Conservation (phyloP, 1,140 invertebrate genomes). For the Galleria mellonella region DNA sequence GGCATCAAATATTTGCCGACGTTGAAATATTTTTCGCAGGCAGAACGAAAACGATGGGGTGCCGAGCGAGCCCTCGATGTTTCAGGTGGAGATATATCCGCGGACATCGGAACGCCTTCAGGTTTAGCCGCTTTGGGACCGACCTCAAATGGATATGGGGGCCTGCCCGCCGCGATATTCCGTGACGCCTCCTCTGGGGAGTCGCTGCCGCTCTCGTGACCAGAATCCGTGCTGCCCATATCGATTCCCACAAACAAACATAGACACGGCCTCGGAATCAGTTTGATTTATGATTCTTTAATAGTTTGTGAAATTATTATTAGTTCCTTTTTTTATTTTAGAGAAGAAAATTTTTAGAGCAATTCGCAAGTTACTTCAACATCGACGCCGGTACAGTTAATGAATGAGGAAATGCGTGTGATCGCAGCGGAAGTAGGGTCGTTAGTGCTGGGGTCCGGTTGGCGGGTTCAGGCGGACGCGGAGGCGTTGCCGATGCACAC, state of each 20-base stretch:
- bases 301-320: too few relatives aligned
- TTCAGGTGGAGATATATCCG: not conserved
- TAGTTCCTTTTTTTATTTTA: too few relatives aligned
- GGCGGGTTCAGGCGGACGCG: too few relatives aligned
- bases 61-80: not conserved
- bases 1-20: too few relatives aligned
- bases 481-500: not conserved
- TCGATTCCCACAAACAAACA: slow-evolving; percentile 23
- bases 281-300: too few relatives aligned
- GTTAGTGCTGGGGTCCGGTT: too few relatives aligned
- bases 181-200: not conserved
- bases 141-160: not conserved
- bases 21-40: not conserved
- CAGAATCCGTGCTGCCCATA: slow-evolving; percentile 32
- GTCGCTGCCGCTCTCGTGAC: not conserved
- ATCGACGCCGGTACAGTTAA: too few relatives aligned
- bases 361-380: too few relatives aligned
- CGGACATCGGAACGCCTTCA: not conserved
- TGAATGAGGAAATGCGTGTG: too few relatives aligned
- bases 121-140: not conserved
- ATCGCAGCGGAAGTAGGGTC: too few relatives aligned
- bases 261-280: too few relatives aligned
- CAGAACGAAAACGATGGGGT: not conserved
- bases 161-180: not conserved
- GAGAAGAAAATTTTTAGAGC: too few relatives aligned